Conservation (phyloP, 2,888 invertebrate genomes). For the Stramonita haemastoma region DNA sequence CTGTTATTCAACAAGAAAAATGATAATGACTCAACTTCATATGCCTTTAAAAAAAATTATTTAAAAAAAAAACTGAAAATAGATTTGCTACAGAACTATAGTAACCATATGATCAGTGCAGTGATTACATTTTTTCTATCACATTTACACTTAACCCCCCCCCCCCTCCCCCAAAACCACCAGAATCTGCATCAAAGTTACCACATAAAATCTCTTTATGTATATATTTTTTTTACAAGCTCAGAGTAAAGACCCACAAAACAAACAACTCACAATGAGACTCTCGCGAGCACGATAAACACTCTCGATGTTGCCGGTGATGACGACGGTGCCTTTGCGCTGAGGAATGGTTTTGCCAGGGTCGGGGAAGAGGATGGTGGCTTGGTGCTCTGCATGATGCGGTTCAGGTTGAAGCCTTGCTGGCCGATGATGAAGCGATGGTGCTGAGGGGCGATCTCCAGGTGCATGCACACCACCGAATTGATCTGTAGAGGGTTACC, state of each 20-base stretch:
- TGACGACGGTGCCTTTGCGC: constrained; percentile 92
- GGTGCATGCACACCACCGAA: constrained; percentile 91
- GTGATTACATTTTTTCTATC: too few species aligned
- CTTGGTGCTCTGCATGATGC: constrained; percentile 93
- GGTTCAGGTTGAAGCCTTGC: constrained; percentile 86
- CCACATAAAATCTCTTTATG: too few species aligned
- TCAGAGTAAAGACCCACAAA: neutral
- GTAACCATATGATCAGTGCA: too few species aligned
- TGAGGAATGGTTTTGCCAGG: constrained; percentile 70
- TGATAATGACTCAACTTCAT: too few species aligned
- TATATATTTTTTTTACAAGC: too few species aligned
- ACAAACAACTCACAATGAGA: constrained; percentile 85
- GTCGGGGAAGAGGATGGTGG: constrained; percentile 94
- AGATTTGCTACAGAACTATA: too few species aligned
- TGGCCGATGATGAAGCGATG: constrained; percentile 92
- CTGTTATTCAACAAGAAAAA: too few species aligned
- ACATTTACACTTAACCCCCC: too few species aligned
- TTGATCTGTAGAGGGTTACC: constrained; percentile 55
- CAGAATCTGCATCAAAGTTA: too few species aligned
- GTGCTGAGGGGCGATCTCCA: constrained; percentile 97
- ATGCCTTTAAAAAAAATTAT: too few species aligned
- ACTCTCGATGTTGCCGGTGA: constrained; percentile 91
- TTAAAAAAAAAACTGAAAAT: too few species aligned
- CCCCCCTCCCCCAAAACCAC: too few species aligned
- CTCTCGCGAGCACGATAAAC: constrained; percentile 94